Conservation (phyloP, 2,888 invertebrate genomes). For the Eudemis profundana region DNA sequence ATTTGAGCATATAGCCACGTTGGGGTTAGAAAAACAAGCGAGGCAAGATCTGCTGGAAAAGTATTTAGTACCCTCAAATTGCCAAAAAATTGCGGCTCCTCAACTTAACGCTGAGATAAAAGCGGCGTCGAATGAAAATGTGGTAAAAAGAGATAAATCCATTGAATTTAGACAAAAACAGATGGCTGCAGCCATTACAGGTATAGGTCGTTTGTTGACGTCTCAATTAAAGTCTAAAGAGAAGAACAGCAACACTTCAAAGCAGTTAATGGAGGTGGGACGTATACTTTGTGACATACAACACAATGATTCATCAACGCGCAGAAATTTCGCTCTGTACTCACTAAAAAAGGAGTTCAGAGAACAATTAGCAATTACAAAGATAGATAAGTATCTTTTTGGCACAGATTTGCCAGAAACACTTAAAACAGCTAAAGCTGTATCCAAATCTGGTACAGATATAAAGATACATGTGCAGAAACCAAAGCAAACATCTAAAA, state of each 20-base stretch:
- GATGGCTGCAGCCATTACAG: conserved; percentile 3
- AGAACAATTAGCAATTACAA: not conserved
- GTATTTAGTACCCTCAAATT: conserved; percentile 24
- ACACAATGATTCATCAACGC: not conserved
- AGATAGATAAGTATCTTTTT: not conserved
- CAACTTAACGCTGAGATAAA: conserved; percentile 23
- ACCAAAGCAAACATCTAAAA: not conserved
- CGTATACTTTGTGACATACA: not conserved
- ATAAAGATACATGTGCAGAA: not conserved
- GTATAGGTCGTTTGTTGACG: not conserved
- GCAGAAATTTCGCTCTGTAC: not conserved
- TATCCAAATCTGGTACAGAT: not conserved
- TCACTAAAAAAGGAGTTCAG: not conserved
- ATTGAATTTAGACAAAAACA: conserved; percentile 21
- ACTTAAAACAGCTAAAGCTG: not conserved
- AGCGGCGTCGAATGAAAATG: not conserved
- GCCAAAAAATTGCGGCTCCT: conserved; percentile 24
- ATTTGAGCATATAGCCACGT: conserved; percentile 10
- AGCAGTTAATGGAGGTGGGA: too few relatives aligned
- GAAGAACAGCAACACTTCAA: not conserved
- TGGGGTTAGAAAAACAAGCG: conserved; percentile 4
- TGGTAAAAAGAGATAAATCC: conserved; percentile 23
- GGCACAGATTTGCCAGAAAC: not conserved
- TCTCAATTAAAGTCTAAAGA: not conserved
- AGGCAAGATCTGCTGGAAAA: conserved; percentile 13